Base-by-base conservation (phyloP, 2,797 vertebrate genomes). In the Valencia hispanica region DNA sequence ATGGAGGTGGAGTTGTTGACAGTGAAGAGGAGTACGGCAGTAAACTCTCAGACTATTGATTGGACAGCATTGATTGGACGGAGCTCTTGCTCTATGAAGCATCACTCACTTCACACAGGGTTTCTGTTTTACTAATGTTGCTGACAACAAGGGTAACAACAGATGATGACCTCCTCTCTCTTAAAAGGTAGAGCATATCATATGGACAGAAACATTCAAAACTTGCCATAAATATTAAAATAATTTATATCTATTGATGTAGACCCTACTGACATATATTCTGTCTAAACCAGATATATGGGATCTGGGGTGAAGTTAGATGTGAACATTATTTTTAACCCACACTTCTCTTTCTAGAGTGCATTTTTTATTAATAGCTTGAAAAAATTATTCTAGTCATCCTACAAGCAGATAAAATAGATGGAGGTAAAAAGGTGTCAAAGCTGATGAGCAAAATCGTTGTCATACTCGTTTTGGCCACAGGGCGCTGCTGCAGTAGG, bases 1-100 rank as follows among this genome's bases (percentile, higher is more conserved):
- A 92, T 87, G n/a, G n/a, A 92, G 94, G 93, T 87, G 93, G 92
- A 92, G 94, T 93, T 80, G 79, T 83, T 70, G 82, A 80, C 55
- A 51, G 80, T 75, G 79, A 80, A 87, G 81, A 77, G 30, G 45
- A 68, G 68, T 72, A 83, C 75, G 79, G 86, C 83, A 80, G 82
- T 87, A 83, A 90, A 88, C 75, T 90, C 87, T 88, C 66, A 78
- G 70, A 34, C 45, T 85, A 86, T 84, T 82, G 87, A 92, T 84
- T 83, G 81, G 9, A 63, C 74, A 39, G 34, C 82, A 90, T 86
- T 84, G 88, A 90, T 79, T 80, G 48, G 78, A 85, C 30, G 4
- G 66, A 79, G 72, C 72, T 50, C 65, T 70, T 84, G 80, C 80
- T 87, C 74, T 57, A 51, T 69, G 41, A 79, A 55, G 43, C 77